Base-by-base conservation (phyloP, 2,113 vertebrate species). In the Callocephalon fimbriatum region DNA sequence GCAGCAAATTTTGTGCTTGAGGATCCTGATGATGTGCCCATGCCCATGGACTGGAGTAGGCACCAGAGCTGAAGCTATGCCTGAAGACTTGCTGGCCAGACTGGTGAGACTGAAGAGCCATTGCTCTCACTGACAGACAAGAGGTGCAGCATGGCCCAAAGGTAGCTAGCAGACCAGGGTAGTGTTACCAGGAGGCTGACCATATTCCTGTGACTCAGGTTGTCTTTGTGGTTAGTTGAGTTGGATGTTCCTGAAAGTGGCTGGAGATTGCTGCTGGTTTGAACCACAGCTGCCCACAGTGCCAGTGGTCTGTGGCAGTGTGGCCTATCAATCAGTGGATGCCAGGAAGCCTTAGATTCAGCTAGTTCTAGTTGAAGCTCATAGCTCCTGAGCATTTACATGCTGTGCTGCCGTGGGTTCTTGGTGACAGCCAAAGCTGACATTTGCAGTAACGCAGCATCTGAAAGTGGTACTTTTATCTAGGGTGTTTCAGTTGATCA, bases 131-230 rank as follows among this genome's bases (percentile, higher is more conserved):
- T 50, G n/a, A 7, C 78, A 66, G n/a, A 50, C 29, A 45, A 15
- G 70, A 56, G 15, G 29, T 59, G n/a, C 2, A 4, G 38, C 7
- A 1, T 2, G 27, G 48, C 31, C 19, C 32, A 6, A 6, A 29
- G 21, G 23, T 2, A 40, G 45, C 19, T 56, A 63, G 71, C 50
- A 83, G 47, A 68, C 26, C 27, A 32, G 51, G 53, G 35, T 6
- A 32, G 51, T 73, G 27, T 61, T 77, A 38, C 3, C 42, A 29
- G 19, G 29, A 86, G 63, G 51, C 58, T 56, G 48, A 72, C 26
- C 1, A 0, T 2, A 0, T 22, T 80, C 15, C 54, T 77, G 29
- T 50, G 31, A 51, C 50, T 61, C 27, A 13, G 23, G 23, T 42
- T 63, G 66, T n/a, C 35, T 22, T 38, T 85, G 68, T 1, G 1